Evolutionary conservation across 2,888 invertebrate species (phyloP), one percentile per base, ranked within the genome.

Genomic region (Cerceris ruficornis): DNA sequence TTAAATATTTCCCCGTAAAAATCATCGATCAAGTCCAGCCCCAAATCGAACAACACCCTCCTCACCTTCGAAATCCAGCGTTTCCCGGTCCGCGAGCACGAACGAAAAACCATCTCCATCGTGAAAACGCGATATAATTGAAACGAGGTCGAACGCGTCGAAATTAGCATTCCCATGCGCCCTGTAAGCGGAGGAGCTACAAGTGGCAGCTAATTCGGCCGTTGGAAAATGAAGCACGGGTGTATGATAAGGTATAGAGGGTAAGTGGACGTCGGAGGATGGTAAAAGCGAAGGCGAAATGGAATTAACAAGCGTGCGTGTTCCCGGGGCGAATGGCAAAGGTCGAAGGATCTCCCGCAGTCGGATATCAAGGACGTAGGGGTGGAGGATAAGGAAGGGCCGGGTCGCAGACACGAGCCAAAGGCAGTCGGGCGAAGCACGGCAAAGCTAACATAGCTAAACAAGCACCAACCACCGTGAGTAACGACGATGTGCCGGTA

Each of bases 361-460:
- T 65, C 46, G 46, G 54, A 43, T 46, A 54, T 55, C 55, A 54
- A 57, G 69, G 64, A 59, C 70, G 74, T 57, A 74, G 74, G 50
- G 71, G 75, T 69, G 71, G 70, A 68, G 73, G 71, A 62, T 75
- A 80, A 77, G 85, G 75, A 75, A 75, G 68, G 80, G 66, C 58
- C 69, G 67, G 28, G 59, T 62, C 59, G 82, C 65, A 75, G 82
- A 71, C 72, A 75, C 28, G 28, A 67, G 76, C 69, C 58, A 59
- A 67, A 68, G 75, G 81, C 71, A 60, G 55, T 50, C 54, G 43
- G 50, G 67, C 64, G 70, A 76, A 77, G 77, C 82, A 76, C 69
- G 74, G 72, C 77, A 82, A 80, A 84, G 82, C 80, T 77, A 85
- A 84, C 84, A 84, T 69, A 59, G 76, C 79, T 84, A 81, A 84